phyloP scores from a whole-genome alignment of 2,888 invertebrate species.

The Lydus trimaculatus region DNA sequence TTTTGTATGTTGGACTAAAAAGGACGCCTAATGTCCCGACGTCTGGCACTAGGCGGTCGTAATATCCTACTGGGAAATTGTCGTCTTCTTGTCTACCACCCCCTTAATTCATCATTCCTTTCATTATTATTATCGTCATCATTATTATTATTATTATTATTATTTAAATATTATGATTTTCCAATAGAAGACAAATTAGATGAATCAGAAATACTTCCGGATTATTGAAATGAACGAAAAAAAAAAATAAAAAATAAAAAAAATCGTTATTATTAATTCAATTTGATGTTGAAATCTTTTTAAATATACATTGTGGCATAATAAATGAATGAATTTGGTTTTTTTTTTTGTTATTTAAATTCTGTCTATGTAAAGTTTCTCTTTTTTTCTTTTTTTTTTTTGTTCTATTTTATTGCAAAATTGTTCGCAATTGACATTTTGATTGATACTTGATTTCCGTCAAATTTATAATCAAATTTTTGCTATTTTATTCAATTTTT shows the following conservation, averaged over 20 bases:
- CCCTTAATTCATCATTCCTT: not conserved
- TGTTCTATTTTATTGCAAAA: too few relatives aligned
- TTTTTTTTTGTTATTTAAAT: not conserved
- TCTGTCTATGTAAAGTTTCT: not conserved
- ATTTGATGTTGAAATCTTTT: not conserved
- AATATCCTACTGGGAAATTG: slow-evolving; percentile 20
- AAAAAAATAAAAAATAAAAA: not conserved
- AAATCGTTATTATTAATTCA: not conserved
- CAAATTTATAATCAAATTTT: too few relatives aligned
- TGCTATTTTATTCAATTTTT: too few relatives aligned
- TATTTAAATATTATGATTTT: too few relatives aligned
- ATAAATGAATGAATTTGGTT: not conserved
- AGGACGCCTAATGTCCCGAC: slow-evolving; percentile 29
- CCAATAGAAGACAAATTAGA: too few relatives aligned
- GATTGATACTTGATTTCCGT: too few relatives aligned
- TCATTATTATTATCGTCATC: not conserved
- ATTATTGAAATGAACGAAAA: too few relatives aligned
- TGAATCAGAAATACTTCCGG: too few relatives aligned
- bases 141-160: too few relatives aligned
- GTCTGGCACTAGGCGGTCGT: slow-evolving; percentile 32
- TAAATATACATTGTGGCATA: not conserved
- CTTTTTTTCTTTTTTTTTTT: not conserved
- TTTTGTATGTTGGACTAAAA: not conserved
- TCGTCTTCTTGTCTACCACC: slow-evolving; percentile 29
- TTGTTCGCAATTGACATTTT: too few relatives aligned